These are phyloP conservation scores for Chrysomallon squamiferum DNA, from an alignment of 1,140 invertebrate genomes.

Conservation along the genomic window DNA sequence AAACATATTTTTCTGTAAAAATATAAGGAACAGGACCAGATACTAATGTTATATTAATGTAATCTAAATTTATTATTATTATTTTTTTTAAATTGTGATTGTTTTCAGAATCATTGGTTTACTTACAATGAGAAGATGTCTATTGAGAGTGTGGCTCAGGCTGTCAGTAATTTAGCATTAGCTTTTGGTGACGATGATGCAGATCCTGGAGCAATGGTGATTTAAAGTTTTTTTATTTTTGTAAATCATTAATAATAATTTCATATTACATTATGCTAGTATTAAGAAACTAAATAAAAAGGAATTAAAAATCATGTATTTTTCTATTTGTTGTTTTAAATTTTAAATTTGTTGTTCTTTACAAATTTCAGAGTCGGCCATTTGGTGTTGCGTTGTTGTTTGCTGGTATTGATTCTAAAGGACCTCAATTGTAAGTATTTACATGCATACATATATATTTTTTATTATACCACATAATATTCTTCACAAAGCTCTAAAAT, in stretches of 20 bases:
- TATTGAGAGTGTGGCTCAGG: constrained; percentile 96
- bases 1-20: no score
- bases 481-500: background rate
- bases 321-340: no score
- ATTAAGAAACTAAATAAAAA: background rate
- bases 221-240: background rate
- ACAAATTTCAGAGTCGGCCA: constrained; percentile 85
- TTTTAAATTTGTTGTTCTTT: no score
- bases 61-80: no score
- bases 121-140: constrained; percentile 95
- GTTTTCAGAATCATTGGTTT: constrained; percentile 95
- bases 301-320: no score
- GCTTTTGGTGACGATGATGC: constrained; percentile 97
- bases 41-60: no score
- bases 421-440: constrained; percentile 67
- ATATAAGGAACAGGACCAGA: no score
- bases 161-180: constrained; percentile 97
- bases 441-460: background rate
- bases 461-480: background rate
- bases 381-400: constrained; percentile 92
- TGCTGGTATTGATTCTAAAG: constrained; percentile 69
- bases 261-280: background rate
- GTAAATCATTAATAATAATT: background rate
- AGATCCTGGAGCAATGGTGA: constrained; percentile 90
- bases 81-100: constrained; percentile 6